Base-by-base conservation (phyloP, 1,140 invertebrate species). In the Atta colombica region DNA sequence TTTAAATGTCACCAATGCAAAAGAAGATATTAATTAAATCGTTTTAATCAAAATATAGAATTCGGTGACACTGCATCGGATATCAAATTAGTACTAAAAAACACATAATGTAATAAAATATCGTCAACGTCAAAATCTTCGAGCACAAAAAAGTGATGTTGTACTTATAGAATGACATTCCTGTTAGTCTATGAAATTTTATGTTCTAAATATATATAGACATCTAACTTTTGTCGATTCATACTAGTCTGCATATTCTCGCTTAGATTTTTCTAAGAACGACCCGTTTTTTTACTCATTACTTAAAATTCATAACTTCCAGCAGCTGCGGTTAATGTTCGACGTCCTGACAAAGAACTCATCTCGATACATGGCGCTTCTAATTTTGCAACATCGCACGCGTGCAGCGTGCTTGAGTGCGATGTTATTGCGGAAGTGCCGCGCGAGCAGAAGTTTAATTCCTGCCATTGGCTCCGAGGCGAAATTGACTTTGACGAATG, bases 401-500 rank as follows among this genome's bases (percentile, higher is more conserved):
- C 74, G 58, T 45, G 39, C 39, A 8, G 8, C 35, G 35, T 18
- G 31, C 31, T 18, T n/a, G 35, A 60, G 58, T 21, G 39, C 63
- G 65, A 82, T 82, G 53, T 82, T 72, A 82, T 82, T 72, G 80
- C 80, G 80, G 80, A 82, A 74, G 80, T 82, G 21, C 25, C 77
- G 74, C 28, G 39, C 80, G 63, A 66, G 69, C 55, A 65, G 18
- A 75, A 84, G 80, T 84, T 84, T 75, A 74, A 84, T 75, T 84
- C 16, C 69, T 61, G 55, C 69, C 69, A 35, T 75, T 84, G 80
- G 69, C 69, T 61, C 0, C 69, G 55, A 10, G 68, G 55, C 69
- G n/a, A 61, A 84, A 84, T 75, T 84, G 80, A 84, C 80, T 74
- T 75, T 84, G 80, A 84, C 80, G 80, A 84, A 75, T 75, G 80